Base-by-base conservation (phyloP, 2,888 invertebrate species). In the Merodon equestris region DNA sequence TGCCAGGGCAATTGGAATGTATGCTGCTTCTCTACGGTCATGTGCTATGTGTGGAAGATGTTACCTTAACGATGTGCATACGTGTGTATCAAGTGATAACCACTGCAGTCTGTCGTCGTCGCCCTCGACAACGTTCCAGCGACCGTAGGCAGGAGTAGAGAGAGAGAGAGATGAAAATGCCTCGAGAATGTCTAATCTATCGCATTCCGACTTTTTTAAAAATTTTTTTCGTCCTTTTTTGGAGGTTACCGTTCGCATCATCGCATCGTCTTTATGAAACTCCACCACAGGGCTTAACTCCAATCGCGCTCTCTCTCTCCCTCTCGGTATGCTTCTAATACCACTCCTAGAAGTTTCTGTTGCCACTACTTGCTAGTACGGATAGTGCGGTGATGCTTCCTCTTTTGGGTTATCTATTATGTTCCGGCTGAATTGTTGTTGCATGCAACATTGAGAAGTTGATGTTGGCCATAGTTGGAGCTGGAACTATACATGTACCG, bases 351-450 rank as follows among this genome's bases (percentile, higher is more conserved):
- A 27, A 27, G 27, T 27, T 27, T 27, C 27, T 27, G 3, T 27
- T 27, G 27, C 27, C 2, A n/a, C n/a, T n/a, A n/a, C n/a, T 7
- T 27, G 27, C 27, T 2, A 27, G 3, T 27, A 27, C 27, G 27
- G 7, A 27, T 27, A 27, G 7, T 27, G 27, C 27, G 7, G 7
- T 13, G 38, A 19, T 51, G 40, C 47, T 36, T 53, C 14, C 61
- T 63, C 61, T 40, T 73, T 73, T 67, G 38, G 77, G 67, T 68
- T 77, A 73, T 73, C 72, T 68, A 73, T 73, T 72, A 68, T 68
- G 77, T 77, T 77, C 51, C 63, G 67, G 67, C 73, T 77, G 77
- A 73, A 73, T 77, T 77, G 77, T 77, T 77, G 77, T 77, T 77
- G 77, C 77, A 77, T 77, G 67, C 77, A 68, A 73, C 68, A 73